Base-by-base conservation (phyloP, 1,140 invertebrate species). In the Homarus americanus region DNA sequence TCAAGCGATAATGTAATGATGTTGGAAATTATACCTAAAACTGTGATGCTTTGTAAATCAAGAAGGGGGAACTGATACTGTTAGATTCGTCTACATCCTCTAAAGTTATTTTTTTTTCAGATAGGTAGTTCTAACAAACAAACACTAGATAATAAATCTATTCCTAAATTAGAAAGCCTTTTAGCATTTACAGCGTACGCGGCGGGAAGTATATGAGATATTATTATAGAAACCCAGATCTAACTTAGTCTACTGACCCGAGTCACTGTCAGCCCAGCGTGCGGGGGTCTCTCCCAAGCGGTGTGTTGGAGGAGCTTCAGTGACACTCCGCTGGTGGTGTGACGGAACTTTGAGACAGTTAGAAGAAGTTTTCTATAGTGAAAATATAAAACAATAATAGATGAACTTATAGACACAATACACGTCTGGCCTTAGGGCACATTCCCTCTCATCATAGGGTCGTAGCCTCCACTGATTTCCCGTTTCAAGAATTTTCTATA, bases 91-190 rank as follows among this genome's bases (percentile, higher is more conserved):
- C 72, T 90, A 90, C 80, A 90, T 73, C 76, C 17, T 78, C 80
- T 90, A 90, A 84, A 41, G 69, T 72, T 83, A 40, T 76, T 83
- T 83, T 84, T 72, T 87, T 82, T 82, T 49, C 78, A 38, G 79
- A 75, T 78, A 76, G 88, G 69, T 73, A 83, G 34, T 73, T 72
- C 88, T 90, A 90, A 90, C 49, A 90, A 90, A 90, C 80, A 83
- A 90, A 84, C 80, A 84, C 88, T 90, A 90, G 80, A 90, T 90
- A 90, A 90, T 83, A 58, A 90, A 90, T 82, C 87, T 82, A 89
- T 90, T 83, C 53, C 88, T 90, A 90, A 90, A 90, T 83, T 53
- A 90, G 69, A 90, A 90, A 90, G 88, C 88, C 53, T 90, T 82
- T 90, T 78, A 90, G 88, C 88, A 90, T 90, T 84, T 90, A 90